These are phyloP conservation scores for Ivindomyrus marchei DNA, from an alignment of 2,113 vertebrate species.

Conservation along the genomic window DNA sequence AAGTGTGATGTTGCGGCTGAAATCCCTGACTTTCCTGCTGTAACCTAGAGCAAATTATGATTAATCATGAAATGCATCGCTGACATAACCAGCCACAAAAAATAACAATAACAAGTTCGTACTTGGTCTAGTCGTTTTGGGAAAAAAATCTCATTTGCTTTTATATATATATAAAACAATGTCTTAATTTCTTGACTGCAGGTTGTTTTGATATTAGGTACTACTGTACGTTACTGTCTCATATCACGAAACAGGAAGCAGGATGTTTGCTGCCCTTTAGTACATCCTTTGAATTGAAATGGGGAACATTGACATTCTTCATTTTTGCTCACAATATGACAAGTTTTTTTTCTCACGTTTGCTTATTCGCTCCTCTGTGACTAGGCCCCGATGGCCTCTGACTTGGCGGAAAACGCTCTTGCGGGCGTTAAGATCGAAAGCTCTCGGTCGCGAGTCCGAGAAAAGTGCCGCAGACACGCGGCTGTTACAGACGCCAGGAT, in stretches of 20 bases:
- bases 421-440: background rate
- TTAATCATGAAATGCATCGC: background rate
- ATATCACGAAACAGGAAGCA: background rate
- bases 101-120: background rate
- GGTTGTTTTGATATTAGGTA: background rate
- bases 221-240: background rate
- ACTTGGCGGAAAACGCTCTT: background rate
- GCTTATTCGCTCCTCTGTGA: background rate
- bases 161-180: background rate
- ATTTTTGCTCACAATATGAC: background rate
- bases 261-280: background rate
- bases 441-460: background rate
- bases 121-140: background rate
- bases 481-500: background rate
- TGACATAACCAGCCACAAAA: background rate
- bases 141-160: background rate
- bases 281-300: background rate
- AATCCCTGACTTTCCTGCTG: background rate
- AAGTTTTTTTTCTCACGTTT: background rate
- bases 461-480: background rate
- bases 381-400: background rate
- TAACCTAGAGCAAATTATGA: background rate
- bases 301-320: background rate
- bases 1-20: background rate
- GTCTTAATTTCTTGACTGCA: background rate